Conservation (phyloP, 1,140 invertebrate species). For the Drosophila nannoptera region DNA sequence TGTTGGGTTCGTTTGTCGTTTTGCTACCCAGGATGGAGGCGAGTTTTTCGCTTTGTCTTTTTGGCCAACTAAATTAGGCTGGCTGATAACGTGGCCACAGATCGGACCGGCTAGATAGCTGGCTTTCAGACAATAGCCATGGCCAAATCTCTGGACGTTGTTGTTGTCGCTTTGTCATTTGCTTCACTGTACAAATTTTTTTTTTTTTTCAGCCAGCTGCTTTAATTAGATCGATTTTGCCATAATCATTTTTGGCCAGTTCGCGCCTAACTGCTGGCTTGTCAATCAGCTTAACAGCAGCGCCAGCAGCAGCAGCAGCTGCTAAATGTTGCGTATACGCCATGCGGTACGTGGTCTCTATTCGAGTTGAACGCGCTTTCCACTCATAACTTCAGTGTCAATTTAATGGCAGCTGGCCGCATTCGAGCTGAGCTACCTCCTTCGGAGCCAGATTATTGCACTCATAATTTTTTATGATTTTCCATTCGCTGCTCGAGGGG, state of each 20-base stretch:
- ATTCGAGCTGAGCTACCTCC: not conserved
- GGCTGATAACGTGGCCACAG: slow-evolving; percentile 56
- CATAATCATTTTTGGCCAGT: slow-evolving; percentile 45
- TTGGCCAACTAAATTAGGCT: slow-evolving; percentile 59
- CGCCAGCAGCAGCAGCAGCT: slow-evolving; percentile 4
- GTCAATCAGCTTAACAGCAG: slow-evolving; percentile 33
- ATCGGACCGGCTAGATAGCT: slow-evolving; percentile 54
- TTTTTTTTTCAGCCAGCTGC: slow-evolving; percentile 10
- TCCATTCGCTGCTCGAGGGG: slow-evolving; percentile 50
- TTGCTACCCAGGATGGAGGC: no score
- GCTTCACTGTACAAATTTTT: slow-evolving; percentile 2
- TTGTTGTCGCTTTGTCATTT: not conserved
- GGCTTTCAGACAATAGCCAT: slow-evolving; percentile 10
- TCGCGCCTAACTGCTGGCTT: slow-evolving; percentile 36
- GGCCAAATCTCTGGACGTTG: slow-evolving; percentile 29
- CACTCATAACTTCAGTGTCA: slow-evolving; percentile 40
- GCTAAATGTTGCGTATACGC: slow-evolving; percentile 35
- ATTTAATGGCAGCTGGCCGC: slow-evolving; percentile 25
- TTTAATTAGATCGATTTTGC: slow-evolving; percentile 50
- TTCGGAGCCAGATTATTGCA: slow-evolving; percentile 53
- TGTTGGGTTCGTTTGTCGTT: slow-evolving; percentile 25
- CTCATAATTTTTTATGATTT: slow-evolving; percentile 75
- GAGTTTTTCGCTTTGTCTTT: slow-evolving; percentile 22
- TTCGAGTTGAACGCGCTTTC: slow-evolving; percentile 1
- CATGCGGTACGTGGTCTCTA: slow-evolving; percentile 4